Evolutionary conservation across 1,140 invertebrate genomes (phyloP).

Genomic region (Aleiodes sp.): DNA sequence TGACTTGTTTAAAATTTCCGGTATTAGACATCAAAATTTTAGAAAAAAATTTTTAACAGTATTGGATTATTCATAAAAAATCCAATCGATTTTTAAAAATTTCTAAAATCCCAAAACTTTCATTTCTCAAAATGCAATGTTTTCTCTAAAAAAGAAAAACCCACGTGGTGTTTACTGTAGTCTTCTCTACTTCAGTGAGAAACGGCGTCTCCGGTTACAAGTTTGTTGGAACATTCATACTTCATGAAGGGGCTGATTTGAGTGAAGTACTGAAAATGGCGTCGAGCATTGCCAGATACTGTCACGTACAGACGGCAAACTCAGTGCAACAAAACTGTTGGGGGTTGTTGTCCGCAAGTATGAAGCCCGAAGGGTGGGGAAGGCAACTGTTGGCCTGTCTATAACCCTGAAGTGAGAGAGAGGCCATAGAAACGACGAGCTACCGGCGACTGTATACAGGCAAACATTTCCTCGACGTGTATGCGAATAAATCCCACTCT

Average conservation of each 20-base stretch:
- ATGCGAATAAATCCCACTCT: conserved; percentile 2
- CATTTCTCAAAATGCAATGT: too few relatives aligned
- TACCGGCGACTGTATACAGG: background rate
- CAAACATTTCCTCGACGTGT: background rate
- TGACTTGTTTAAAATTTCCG: too few relatives aligned
- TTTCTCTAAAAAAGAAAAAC: background rate
- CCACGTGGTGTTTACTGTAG: background rate
- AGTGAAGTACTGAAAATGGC: conserved; percentile 20
- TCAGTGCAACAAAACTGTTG: conserved; percentile 11
- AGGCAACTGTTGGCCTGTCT: background rate
- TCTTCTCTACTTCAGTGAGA: background rate
- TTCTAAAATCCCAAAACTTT: too few relatives aligned
- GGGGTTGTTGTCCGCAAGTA: conserved; percentile 20
- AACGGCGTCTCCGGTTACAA: background rate
- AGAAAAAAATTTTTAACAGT: too few relatives aligned
- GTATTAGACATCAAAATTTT: too few relatives aligned
- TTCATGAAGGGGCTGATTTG: background rate
- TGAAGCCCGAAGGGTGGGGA: background rate
- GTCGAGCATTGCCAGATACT: conserved; percentile 52
- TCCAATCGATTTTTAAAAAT: too few relatives aligned
- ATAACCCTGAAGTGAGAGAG: background rate
- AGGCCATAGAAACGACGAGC: conserved; percentile 15
- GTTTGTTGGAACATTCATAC: conserved; percentile 1
- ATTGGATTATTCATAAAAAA: too few relatives aligned
- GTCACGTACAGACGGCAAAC: conserved; percentile 58